Base-by-base conservation (phyloP, 2,797 vertebrate species). In the Sitta carolinensis region DNA sequence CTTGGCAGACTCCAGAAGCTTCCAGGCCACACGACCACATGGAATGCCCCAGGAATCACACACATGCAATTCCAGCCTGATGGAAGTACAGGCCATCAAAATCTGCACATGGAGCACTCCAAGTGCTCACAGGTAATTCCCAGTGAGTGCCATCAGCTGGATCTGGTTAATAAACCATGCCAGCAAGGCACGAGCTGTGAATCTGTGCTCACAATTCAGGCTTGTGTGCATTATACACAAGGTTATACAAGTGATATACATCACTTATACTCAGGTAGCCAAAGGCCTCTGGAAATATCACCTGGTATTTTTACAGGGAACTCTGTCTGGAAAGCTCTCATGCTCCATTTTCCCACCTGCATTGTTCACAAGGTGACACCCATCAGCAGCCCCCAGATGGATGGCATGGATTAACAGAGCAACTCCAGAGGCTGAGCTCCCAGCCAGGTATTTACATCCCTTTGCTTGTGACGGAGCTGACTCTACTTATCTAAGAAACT, bases 91-190 rank as follows among this genome's bases (percentile, higher is more conserved):
- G 42, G 59, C 80, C 55, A 86, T 30, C 40, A 67, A 63, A 87
- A 72, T 38, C 94, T 51, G 85, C 30, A 68, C 85, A 15, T 11
- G 11, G 55, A 93, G 36, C 11, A 22, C 88, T 87, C 74, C 75
- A 90, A 86, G 63, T 63, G 80, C 8, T 93, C 93, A 63, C 48
- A 95, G 88, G 74, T 88, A 95, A 96, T 82, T 93, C 93, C 91
- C 96, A 93, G 48, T 3, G 93, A 94, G 94, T 29, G 58, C 84
- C 78, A 91, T 7, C 36, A 81, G 20, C 54, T 90, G 82, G 47
- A 73, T 26, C 73, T 78, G 84, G 86, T 91, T 45, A 88, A 96
- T 84, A 89, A 96, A 82, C 57, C 91, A 76, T 9, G 40, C 40
- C 48, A 84, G 85, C 62, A 75, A 73, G 83, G 52, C 62, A 47